Evolutionary conservation across 2,797 vertebrate genomes (phyloP), one percentile per base, ranked within the genome.

Genomic region (Megaceryle alcyon): DNA sequence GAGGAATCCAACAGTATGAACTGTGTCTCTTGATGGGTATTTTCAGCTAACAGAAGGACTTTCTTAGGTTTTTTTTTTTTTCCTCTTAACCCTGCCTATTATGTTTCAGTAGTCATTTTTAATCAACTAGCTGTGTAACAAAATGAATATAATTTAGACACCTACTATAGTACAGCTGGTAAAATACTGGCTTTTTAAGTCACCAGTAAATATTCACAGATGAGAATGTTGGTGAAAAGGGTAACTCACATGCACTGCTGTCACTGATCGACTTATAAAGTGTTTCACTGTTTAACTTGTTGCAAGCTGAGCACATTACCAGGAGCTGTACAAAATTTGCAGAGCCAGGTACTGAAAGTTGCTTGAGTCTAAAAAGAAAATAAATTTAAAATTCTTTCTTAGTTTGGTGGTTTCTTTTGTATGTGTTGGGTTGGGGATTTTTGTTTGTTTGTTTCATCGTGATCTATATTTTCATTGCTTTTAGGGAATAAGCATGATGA

Each of bases 401-500:
- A 66, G 13, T 86, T 87, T 87, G 37, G 23, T 15, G 8, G 17
- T 31, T 76, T 87, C 48, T 88, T 88, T 76, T 54, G 2, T 77
- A 19, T 86, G 19, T 78, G 29, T 49, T 81, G 29, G 3, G 1
- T 33, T 53, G 20, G 1, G 1, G 2, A 37, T 28, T 46, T 21
- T n/a, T 88, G 6, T 82, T 73, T 85, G 17, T 82, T 94, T 95
- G 78, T 81, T 94, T 91, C 93, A 54, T 71, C 77, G 51, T 84
- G 41, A 61, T 95, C 1, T 39, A 6, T 84, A 16, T 70, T 96
- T 88, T 92, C 37, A 57, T 96, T 95, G 18, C 94, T 95, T 83
- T 25, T 94, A 99, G 99, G 99, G 91, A 99, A 99, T 97, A 99
- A 99, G 90, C 99, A 99, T 82, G 99, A 99, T 71, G 99, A 99